A percentile compares a stretch with the other conserved stretches of the same genome.
phyloP scores from a whole-genome alignment of 2,113 vertebrate species.

The Elachura formosa region DNA sequence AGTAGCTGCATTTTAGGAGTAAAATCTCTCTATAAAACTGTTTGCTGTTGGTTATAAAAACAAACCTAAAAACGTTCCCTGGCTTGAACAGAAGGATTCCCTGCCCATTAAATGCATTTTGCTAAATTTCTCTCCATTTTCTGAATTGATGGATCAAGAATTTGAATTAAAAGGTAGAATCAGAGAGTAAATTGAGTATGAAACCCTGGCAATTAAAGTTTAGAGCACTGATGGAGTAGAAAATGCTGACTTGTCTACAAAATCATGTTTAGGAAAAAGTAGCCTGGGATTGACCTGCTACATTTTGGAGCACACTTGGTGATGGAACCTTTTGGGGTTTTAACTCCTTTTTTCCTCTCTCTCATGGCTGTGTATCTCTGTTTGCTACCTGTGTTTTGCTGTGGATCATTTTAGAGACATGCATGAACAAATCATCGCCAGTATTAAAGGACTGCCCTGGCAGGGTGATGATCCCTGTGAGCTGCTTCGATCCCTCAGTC shows the following conservation, averaged over 20 bases:
- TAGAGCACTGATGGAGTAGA: neutral
- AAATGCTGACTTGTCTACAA: neutral
- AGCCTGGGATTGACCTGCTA: conserved; percentile 25
- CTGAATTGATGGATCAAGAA: neutral
- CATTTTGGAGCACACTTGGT: conserved; percentile 6
- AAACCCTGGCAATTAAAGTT: neutral
- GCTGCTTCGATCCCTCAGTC: conserved; percentile 89
- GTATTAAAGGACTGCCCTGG: conserved; percentile 94
- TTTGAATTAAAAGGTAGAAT: neutral
- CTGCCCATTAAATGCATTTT: neutral
- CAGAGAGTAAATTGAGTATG: neutral
- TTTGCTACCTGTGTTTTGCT: conserved; percentile 26
- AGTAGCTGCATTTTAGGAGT: neutral
- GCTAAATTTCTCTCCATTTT: neutral
- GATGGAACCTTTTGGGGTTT: neutral
- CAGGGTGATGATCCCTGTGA: conserved; percentile 91
- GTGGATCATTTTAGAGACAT: conserved; percentile 81
- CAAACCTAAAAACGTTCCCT: neutral
- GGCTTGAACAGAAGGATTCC: neutral
- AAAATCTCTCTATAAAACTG: neutral
- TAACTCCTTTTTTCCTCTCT: conserved; percentile 5
- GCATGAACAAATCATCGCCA: conserved; percentile 96
- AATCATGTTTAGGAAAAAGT: neutral
- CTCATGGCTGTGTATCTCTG: conserved; percentile 2
- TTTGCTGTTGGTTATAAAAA: neutral